Evolutionary conservation across 2,113 vertebrate species (phyloP), one percentile per base, ranked within the genome.

Genomic region (Trogon melanurus): DNA sequence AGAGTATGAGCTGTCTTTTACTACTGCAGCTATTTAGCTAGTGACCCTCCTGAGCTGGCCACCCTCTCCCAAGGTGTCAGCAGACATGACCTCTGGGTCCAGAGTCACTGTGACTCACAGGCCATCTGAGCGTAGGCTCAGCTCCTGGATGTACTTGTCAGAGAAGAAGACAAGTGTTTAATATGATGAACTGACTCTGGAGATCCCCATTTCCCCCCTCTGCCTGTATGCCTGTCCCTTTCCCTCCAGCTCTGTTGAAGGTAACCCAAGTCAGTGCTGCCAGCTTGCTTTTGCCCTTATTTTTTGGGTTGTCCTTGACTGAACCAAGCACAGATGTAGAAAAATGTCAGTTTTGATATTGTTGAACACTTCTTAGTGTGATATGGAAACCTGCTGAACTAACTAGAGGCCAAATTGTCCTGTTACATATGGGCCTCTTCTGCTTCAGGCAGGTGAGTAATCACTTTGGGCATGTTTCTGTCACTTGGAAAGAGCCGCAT

Each of bases 261-360:
- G 57, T 45, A 89, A 84, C 17, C 8, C 2, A 9, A 67, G 17
- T 32, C 4, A 2, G 25, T 50, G 62, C 41, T 62, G 36, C 25
- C 75, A 79, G 69, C 20, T 91, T 71, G 47, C 67, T 91, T 92
- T 84, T 81, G 23, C 72, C 56, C 32, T 76, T 58, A 44, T 16
- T 90, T 93, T 91, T 84, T 87, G 64, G 26, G 16, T 64, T 81
- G 48, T 45, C 72, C 92, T 91, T 91, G 93, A 48, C 94, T 87
- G 86, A 92, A 81, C 48, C 41, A 71, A 51, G 78, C 13, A 74
- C 47, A n/a, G 57, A 71, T 32, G 61, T n/a, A 88, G 94, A 95
- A 93, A 97, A 96, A 95, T 93, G 69, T 81, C 86, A 27, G 50
- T 7, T 93, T 74, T 92, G 64, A 95, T 91, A 27, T 13, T 51